Evolutionary conservation across 2,888 invertebrate genomes (phyloP).

Genomic region (Didymodactylos carnosus): DNA sequence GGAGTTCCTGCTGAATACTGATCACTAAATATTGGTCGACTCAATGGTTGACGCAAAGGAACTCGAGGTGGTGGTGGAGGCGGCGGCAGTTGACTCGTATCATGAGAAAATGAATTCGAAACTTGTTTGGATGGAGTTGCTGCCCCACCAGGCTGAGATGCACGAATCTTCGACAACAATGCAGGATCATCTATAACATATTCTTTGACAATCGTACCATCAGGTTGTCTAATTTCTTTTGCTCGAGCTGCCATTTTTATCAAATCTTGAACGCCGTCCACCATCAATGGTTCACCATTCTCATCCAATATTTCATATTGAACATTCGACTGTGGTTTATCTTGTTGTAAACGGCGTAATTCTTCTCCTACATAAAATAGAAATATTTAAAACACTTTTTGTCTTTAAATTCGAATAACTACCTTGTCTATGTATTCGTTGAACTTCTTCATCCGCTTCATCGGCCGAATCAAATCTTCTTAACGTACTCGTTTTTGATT

Average conservation of each 20-base stretch:
- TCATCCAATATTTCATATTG: neutral
- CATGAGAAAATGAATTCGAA: too few relatives aligned
- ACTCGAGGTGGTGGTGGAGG: neutral
- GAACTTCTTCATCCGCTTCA: neutral
- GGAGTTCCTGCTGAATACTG: neutral
- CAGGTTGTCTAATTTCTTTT: conserved; percentile 7
- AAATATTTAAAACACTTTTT: neutral
- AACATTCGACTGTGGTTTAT: neutral
- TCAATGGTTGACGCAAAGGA: neutral
- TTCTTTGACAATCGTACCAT: conserved; percentile 11
- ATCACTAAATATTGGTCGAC: neutral
- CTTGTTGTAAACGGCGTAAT: neutral
- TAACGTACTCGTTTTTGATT: neutral
- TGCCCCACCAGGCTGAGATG: too few relatives aligned
- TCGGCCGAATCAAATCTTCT: neutral
- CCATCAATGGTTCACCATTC: neutral
- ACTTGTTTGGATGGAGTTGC: neutral
- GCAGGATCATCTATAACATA: conserved; percentile 13
- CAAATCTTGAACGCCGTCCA: neutral
- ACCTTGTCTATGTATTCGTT: neutral
- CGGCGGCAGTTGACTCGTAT: too few relatives aligned
- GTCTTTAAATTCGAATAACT: neutral
- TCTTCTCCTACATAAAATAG: neutral
- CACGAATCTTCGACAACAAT: conserved; percentile 1
- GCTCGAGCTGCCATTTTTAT: neutral